phyloP scores from a whole-genome alignment of 53 echinoderm and acorn worm genomes.

The Crossaster papposus region DNA sequence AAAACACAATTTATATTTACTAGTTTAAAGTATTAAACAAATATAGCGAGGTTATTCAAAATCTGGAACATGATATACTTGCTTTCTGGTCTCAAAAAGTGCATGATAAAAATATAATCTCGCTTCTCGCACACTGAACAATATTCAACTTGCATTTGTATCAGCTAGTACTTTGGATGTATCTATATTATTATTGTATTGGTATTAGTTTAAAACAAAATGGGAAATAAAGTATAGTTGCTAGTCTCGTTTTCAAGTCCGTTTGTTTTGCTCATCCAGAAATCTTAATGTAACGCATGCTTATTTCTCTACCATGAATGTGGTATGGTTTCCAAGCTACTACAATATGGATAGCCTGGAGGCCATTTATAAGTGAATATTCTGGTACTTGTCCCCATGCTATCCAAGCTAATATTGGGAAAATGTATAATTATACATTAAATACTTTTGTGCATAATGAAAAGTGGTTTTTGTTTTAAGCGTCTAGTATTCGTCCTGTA shows the following conservation, averaged over 20 bases:
- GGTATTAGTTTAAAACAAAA: conserved; percentile 23
- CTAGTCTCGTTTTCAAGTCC: not conserved
- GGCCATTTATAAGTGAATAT: not conserved
- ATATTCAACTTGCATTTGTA: not conserved
- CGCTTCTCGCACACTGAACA: not conserved
- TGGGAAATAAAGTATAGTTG: not conserved
- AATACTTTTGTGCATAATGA: conserved; percentile 32
- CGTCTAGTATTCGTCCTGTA: conserved; percentile 17
- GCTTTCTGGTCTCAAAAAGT: not conserved
- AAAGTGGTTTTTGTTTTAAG: conserved; percentile 36
- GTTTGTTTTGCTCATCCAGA: not conserved
- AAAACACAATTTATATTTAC: not conserved
- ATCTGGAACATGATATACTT: not conserved
- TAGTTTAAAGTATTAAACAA: not conserved
- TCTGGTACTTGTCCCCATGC: not conserved
- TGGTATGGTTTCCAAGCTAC: not conserved
- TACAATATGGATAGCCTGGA: not conserved
- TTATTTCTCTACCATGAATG: not conserved
- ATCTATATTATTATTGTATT: conserved; percentile 5
- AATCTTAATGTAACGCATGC: not conserved
- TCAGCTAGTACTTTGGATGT: conserved; percentile 25
- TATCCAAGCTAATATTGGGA: not conserved
- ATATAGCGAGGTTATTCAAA: too few species aligned
- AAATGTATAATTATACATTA: conserved; percentile 19
- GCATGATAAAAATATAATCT: not conserved